Evolutionary conservation across 2,797 vertebrate genomes (phyloP).

Genomic region (Zalophus californianus): DNA sequence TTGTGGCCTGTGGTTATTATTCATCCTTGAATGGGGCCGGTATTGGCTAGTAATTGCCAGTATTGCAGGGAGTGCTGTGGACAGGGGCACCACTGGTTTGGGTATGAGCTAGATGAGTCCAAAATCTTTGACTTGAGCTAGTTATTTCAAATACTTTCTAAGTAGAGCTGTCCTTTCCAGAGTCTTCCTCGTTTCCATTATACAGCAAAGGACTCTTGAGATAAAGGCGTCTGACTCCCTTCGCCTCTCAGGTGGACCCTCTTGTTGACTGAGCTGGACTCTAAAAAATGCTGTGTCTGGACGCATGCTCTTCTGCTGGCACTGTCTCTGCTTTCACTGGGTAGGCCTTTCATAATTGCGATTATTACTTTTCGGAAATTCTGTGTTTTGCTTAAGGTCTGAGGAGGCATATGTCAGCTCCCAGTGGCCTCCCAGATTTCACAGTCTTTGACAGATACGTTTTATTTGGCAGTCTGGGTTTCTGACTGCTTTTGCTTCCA

Average conservation of each 20-base stretch:
- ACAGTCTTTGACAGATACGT: background rate
- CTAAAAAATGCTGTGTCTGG: accelerated
- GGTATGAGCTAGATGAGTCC: background rate
- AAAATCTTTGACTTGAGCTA: background rate
- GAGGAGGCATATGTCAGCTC: background rate
- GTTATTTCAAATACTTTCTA: background rate
- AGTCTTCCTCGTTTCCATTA: background rate
- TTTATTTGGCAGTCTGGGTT: background rate
- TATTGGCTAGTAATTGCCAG: background rate
- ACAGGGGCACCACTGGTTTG: accelerated
- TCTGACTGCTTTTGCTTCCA: background rate
- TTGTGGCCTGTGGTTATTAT: background rate
- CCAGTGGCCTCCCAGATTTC: background rate
- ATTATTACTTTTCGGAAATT: background rate
- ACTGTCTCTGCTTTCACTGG: background rate
- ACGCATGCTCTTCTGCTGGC: background rate
- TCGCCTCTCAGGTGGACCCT: background rate
- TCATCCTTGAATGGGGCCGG: background rate
- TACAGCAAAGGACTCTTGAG: background rate
- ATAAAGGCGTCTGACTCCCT: background rate
- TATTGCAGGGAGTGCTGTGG: background rate
- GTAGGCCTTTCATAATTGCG: background rate
- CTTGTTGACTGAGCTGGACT: accelerated
- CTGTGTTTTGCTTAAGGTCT: background rate
- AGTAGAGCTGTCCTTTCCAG: background rate